Evolutionary conservation across 2,888 invertebrate genomes (phyloP), one percentile per base, ranked within the genome.

Genomic region (Coleophora deauratella): DNA sequence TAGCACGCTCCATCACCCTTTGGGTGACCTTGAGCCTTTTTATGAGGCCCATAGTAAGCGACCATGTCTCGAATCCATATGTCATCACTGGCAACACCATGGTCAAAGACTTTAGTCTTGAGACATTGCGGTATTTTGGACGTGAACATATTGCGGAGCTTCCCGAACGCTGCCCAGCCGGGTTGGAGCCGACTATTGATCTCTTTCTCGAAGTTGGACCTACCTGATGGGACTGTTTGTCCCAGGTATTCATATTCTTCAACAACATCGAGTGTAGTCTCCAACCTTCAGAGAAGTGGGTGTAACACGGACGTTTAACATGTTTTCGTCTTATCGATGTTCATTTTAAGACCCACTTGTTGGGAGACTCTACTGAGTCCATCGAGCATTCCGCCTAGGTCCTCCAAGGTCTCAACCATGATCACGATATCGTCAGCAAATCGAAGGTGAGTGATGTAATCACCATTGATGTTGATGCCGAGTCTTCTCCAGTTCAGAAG

Each of bases 401-500:
- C 35, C 4, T 33, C 31, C 31, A 31, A 3, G 9, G 31, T 31
- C n/a, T 31, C 31, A 31, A 3, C 31, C 31, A 31, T 31, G 31
- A 37, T 9, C 3, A 45, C 45, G 31, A 42, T 42, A 12, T 45
- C 44, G 28, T 44, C 44, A 10, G 45, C 42, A 30, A 43, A 45
- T n/a, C 45, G 40, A 9, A 45, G 36, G 40, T 45, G 42, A n/a
- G 42, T 37, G n/a, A 40, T 38, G 33, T 40, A 30, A 27, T 40
- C 38, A 27, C 44, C 42, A 34, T 44, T 38, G 6, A 47, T 35
- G 7, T 42, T 44, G 13, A 47, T 44, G 30, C 40, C 35, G 37
- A 12, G 12, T 12, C 13, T 12, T 2, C 11, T 12, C 11, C 11
- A 33, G 13, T 33, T 12, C 13, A 33, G 12, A 7, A 38, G 27